A percentile compares a stretch with the other conserved stretches of the same genome.
phyloP scores from a whole-genome alignment of 2,113 vertebrate genomes.

The Silurus meridionalis region DNA sequence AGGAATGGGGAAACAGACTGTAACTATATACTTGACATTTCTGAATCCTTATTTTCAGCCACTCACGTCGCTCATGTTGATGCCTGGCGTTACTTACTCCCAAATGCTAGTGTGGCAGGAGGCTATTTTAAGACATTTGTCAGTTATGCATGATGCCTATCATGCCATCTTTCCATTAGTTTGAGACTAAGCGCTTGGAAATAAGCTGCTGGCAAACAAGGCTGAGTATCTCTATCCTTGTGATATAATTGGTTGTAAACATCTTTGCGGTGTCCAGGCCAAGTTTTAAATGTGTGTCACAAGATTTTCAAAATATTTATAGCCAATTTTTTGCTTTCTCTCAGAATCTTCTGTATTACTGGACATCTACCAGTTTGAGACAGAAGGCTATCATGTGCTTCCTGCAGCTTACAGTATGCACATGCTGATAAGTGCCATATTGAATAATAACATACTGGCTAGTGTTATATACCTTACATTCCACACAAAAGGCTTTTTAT shows the following conservation, averaged over 20 bases:
- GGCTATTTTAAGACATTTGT: conserved; percentile 49
- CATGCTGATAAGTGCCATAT: not conserved
- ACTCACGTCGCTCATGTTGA: conserved; percentile 23
- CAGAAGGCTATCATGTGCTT: not conserved
- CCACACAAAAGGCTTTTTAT: not conserved
- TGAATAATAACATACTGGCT: not conserved
- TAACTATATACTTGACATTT: conserved; percentile 23
- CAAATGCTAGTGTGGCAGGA: conserved; percentile 24
- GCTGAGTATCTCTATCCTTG: not conserved
- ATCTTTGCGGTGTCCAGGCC: not conserved
- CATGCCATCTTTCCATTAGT: conserved; percentile 26
- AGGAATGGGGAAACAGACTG: conserved; percentile 24
- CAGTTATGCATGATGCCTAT: conserved; percentile 38
- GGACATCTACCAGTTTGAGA: not conserved
- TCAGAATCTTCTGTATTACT: not conserved
- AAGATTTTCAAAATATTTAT: not conserved
- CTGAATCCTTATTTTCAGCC: conserved; percentile 31
- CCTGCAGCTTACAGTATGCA: not conserved
- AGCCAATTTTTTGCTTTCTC: not conserved
- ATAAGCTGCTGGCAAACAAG: conserved; percentile 1
- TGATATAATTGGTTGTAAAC: conserved; percentile 12
- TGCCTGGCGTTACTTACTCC: not conserved
- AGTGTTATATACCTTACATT: not conserved
- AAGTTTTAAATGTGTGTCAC: not conserved
- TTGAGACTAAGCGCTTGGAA: conserved; percentile 10